Conservation (phyloP, 2,888 invertebrate species). For the Drosophila rellima region DNA sequence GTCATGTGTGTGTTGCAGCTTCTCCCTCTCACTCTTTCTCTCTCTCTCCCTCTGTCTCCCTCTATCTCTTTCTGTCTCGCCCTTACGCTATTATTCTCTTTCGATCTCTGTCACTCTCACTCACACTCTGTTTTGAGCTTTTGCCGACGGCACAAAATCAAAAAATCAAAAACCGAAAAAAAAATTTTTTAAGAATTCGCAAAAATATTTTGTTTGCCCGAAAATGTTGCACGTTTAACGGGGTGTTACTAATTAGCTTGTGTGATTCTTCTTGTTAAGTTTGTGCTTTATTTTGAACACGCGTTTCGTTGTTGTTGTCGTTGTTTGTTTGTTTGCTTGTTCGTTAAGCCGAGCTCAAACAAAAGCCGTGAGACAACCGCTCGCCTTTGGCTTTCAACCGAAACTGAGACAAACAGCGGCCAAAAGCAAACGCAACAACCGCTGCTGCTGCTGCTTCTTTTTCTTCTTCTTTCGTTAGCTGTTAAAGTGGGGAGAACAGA, state of each 20-base stretch:
- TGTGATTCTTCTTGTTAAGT: not conserved
- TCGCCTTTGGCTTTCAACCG: slow-evolving; percentile 81
- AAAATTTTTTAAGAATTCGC: slow-evolving; percentile 1
- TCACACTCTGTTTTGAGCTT: slow-evolving; percentile 6
- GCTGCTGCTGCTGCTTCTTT: slow-evolving; percentile 35
- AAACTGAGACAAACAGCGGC: slow-evolving; percentile 71
- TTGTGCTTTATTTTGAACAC: slow-evolving; percentile 19
- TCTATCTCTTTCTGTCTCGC: not conserved
- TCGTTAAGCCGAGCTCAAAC: slow-evolving; percentile 43
- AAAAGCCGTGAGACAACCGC: slow-evolving; percentile 74
- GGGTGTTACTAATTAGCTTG: slow-evolving; percentile 7
- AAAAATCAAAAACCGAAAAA: slow-evolving; percentile 41
- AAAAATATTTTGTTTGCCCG: not conserved
- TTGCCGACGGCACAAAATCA: slow-evolving; percentile 53
- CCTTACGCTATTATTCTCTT: not conserved
- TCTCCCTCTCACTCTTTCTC: not conserved
- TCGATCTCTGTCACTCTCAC: not conserved
- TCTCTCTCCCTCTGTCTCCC: not conserved
- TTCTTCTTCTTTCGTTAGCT: slow-evolving; percentile 10
- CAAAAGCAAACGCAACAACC: slow-evolving; percentile 39
- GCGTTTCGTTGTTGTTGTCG: slow-evolving; percentile 11
- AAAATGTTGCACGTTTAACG: not conserved
- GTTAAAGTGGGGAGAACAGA: slow-evolving; percentile 40
- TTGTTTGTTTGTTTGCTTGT: slow-evolving; percentile 10
- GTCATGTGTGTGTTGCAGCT: slow-evolving; percentile 74